Percentiles rank a stretch among this genome's conserved stretches.
phyloP scores from a whole-genome alignment of 2,888 invertebrate genomes.

The Ypsolopha scabrella region DNA sequence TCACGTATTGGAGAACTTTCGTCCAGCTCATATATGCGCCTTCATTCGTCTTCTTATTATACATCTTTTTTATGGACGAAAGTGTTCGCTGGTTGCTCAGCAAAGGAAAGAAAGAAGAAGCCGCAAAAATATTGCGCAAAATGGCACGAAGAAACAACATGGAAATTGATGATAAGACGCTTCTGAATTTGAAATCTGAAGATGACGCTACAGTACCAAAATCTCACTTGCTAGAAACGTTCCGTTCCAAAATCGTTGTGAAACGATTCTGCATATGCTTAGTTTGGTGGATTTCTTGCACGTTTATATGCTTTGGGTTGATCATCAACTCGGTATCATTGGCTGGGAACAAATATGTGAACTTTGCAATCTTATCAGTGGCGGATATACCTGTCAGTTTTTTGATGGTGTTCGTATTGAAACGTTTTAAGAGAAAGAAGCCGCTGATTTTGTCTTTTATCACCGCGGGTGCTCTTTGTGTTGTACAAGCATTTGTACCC shows the following conservation, averaged over 20 bases:
- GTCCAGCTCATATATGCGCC: constrained; percentile 77
- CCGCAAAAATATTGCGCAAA: constrained; percentile 70
- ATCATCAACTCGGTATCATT: constrained; percentile 80
- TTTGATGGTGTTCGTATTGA: constrained; percentile 63
- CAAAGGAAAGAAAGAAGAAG: constrained; percentile 74
- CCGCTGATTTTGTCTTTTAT: background rate
- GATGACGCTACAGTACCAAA: constrained; percentile 11
- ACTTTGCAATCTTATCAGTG: constrained; percentile 73
- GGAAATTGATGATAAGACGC: constrained; percentile 25
- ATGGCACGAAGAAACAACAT: constrained; percentile 65
- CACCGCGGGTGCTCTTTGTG: background rate
- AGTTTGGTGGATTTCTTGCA: constrained; percentile 70
- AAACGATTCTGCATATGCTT: constrained; percentile 30
- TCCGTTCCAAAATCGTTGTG: constrained; percentile 26
- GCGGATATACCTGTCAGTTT: constrained; percentile 72
- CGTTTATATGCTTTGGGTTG: constrained; percentile 83
- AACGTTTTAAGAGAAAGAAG: constrained; percentile 57
- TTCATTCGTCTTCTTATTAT: constrained; percentile 73
- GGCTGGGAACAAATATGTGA: constrained; percentile 80
- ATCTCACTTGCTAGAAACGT: constrained; percentile 20
- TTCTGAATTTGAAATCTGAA: constrained; percentile 29
- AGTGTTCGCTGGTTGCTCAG: constrained; percentile 86
- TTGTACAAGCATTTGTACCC: background rate
- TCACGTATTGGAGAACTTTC: constrained; percentile 77
- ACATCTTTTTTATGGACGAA: constrained; percentile 77